Percentiles rank a stretch among this genome's conserved stretches.
Conservation (phyloP, 1,140 invertebrate genomes). For the Brachionus koreanus region DNA sequence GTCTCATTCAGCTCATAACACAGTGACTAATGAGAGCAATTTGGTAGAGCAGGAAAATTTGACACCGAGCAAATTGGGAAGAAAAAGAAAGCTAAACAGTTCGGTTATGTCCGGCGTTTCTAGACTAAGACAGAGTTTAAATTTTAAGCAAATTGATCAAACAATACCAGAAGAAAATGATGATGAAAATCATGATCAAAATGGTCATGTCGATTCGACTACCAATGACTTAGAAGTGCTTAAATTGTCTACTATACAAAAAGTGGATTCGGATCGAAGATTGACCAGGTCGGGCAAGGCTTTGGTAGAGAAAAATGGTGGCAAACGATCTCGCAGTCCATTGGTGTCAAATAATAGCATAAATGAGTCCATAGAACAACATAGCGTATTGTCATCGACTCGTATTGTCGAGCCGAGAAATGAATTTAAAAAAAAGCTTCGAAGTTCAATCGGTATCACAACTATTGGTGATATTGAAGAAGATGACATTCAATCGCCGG, state of each 20-base stretch:
- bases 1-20: neutral
- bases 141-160: slow-evolving; percentile 10
- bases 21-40: neutral
- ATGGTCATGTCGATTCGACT: slow-evolving; percentile 17
- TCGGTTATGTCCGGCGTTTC: neutral
- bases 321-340: slow-evolving; percentile 29
- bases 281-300: slow-evolving; percentile 21
- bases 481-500: neutral
- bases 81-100: neutral
- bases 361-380: neutral
- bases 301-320: neutral
- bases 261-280: neutral
- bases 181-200: slow-evolving; percentile 30
- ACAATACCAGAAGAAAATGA: slow-evolving; percentile 1
- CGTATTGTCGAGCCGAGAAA: neutral
- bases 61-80: neutral
- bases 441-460: neutral
- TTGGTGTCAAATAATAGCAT: slow-evolving; percentile 36
- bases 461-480: slow-evolving; percentile 22
- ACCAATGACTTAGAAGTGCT: neutral
- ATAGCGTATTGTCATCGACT: slow-evolving; percentile 29
- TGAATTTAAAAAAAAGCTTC: slow-evolving; percentile 1
- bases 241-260: slow-evolving; percentile 2
- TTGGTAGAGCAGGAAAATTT: neutral
- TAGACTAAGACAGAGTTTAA: neutral